Base-by-base conservation (phyloP, 2,888 invertebrate species). In the Augochlorella aurata region DNA sequence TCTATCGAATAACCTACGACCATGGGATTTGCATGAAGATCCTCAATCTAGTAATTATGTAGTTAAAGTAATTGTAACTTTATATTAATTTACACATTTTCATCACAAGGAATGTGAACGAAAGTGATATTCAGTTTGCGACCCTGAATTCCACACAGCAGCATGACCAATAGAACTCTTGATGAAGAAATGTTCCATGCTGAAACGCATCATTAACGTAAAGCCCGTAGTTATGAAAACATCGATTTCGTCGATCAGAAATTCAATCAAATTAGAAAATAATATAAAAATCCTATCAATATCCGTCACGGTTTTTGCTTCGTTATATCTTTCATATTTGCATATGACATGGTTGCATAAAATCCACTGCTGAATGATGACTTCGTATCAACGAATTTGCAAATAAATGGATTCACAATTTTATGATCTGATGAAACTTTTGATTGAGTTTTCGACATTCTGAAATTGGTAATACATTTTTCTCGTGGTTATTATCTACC, bases 331-430 rank as follows among this genome's bases (percentile, higher is more conserved):
- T 38, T 9, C 9, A 4, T 63, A 38, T 63, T 63, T 63, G 61
- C 61, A 63, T 61, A 18, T 3, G 9, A 29, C 61, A 18, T 29
- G 61, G 18, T 29, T 38, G 18, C 29, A 63, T 38, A 29, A 10
- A 63, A 63, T 18, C 8, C 61, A 29, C 18, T 18, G 9, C 16
- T 9, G 16, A 38, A 63, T 38, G 29, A 16, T 18, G 18, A 38
- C 61, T 61, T 2, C 9, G 61, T 63, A 63, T 18, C 16, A 63
- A 63, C 61, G 29, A 38, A 63, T 63, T 63, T 63, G 61, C 61
- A 29, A 18, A 29, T 63, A 29, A 63, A 63, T 63, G 61, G 18
- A 63, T 38, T 63, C 61, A 9, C 29, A 63, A 29, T 63, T 63
- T 29, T 38, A 29, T 63, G 29, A 63, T 38, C 61, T 29, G 9